Base-by-base conservation (phyloP, 2,797 vertebrate genomes). In the Danio tinwini region DNA sequence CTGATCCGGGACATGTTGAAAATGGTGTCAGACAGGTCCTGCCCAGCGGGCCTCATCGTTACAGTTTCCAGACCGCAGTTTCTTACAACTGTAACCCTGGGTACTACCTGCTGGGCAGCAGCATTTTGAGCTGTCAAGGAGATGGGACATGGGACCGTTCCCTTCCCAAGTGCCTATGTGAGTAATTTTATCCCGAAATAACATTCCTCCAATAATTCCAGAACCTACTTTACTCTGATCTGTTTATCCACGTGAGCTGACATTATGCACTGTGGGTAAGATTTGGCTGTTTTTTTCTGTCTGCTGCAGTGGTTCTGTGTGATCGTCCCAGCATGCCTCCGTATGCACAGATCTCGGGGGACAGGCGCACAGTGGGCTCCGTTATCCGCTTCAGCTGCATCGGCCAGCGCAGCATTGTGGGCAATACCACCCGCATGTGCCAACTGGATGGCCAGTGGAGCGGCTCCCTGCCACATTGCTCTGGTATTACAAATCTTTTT, bases 371-470 rank as follows among this genome's bases (percentile, higher is more conserved):
- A 0, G 96, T 97, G 8, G 97, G 97, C 80, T 96, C 97, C 0
- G 95, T 97, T 76, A 96, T 99, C 49, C 94, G 95, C 42, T 98
- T 97, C 92, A 97, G 94, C 90, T 99, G 98, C 90, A 93, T 93
- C 0, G 94, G 95, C 74, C 91, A 94, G 84, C 90, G 93, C n/a
- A 88, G 67, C 44, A 89, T 99, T 86, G 85, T 98, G 0, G 98
- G 98, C 76, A 99, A 99, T 52, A 90, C 96, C n/a, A 98, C 96
- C 0, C 94, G 98, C 44, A 94, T 96, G 93, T 99, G 98, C 88
- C 97, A 98, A 89, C 92, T 97, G 80, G 96, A 98, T 0, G 96
- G 97, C 85, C 96, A 94, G 83, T 99, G 98, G 98, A 98, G 97
- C 78, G 95, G 97, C 78, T 97, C 96, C 2, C 93, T 95, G 9